These are phyloP conservation scores for Protaetia brevitarsis DNA, from an alignment of 1,140 invertebrate genomes.

Conservation along the genomic window DNA sequence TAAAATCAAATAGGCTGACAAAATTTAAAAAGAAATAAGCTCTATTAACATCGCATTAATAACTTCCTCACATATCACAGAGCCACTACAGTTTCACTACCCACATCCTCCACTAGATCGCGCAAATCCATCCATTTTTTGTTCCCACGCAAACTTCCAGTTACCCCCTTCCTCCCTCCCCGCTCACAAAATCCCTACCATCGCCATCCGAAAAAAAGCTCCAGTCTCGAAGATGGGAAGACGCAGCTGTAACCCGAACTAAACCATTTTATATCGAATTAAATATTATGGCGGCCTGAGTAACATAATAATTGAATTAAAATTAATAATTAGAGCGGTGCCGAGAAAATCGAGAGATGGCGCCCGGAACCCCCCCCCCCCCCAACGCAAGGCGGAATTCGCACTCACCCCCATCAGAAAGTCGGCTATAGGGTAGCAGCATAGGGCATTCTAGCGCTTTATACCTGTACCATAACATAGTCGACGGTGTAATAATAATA, in stretches of 20 bases:
- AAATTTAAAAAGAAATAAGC: too few species aligned
- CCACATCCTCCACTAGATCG: too few species aligned
- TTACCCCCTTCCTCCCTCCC: neutral
- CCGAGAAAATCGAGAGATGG: neutral
- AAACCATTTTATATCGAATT: constrained; percentile 5
- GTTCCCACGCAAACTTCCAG: too few species aligned
- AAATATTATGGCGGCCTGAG: constrained; percentile 4
- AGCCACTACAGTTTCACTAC: too few species aligned
- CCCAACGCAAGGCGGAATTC: neutral
- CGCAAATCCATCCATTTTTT: too few species aligned
- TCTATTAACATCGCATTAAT: too few species aligned
- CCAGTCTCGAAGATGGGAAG: too few species aligned
- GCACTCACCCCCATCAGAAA: neutral
- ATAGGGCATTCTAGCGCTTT: neutral
- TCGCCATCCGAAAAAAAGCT: too few species aligned
- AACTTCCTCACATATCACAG: too few species aligned
- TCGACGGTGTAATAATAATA: constrained; percentile 6
- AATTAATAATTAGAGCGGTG: constrained; percentile 9
- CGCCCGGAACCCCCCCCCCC: too few species aligned
- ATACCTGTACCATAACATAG: constrained; percentile 11
- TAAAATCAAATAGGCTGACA: too few species aligned
- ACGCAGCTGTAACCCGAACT: neutral
- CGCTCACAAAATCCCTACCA: too few species aligned
- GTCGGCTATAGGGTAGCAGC: neutral
- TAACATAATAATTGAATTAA: constrained; percentile 7